Base-by-base conservation (phyloP, 1,140 invertebrate species). In the Gerris buenoi region DNA sequence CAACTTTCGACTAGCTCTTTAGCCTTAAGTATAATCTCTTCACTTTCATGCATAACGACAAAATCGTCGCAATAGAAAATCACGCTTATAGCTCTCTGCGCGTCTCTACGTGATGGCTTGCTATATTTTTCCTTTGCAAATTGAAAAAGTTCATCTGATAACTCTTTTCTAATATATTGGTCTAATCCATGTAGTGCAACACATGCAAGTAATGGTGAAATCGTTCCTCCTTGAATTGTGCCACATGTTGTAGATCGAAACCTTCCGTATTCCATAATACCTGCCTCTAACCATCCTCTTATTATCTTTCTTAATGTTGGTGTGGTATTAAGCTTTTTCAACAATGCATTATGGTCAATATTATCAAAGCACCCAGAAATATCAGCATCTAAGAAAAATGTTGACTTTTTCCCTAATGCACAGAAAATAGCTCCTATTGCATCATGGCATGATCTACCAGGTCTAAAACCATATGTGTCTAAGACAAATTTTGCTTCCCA, bases 221-320 rank as follows among this genome's bases (percentile, higher is more conserved):
- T n/a, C 46, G 46, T 56, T n/a, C 46, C 46, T 56, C 46, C 46
- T 56, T 56, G 46, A n/a, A 56, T 56, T 56, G 46, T 56, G n/a
- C 46, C 46, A n/a, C 46, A 13, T 56, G 10, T 56, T 13, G 46
- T 13, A 13, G 46, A n/a, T 56, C n/a, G 46, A 56, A 56, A 56
- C n/a, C 10, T 56, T n/a, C 46, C n/a, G n/a, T 56, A 13, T 56
- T 56, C 46, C 46, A 56, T 56, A 10, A 56, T n/a, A 56, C 46
- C n/a, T n/a, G n/a, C n/a, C n/a, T n/a, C n/a, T n/a, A n/a, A n/a
- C n/a, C n/a, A n/a, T n/a, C n/a, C n/a, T n/a, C n/a, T n/a, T n/a
- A n/a, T n/a, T n/a, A n/a, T n/a, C n/a, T n/a, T n/a, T n/a, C n/a
- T n/a, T n/a, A n/a, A n/a, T n/a, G n/a, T n/a, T n/a, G n/a, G n/a